phyloP scores from a whole-genome alignment of 2,113 vertebrate species.

The Chaetodon auriga region DNA sequence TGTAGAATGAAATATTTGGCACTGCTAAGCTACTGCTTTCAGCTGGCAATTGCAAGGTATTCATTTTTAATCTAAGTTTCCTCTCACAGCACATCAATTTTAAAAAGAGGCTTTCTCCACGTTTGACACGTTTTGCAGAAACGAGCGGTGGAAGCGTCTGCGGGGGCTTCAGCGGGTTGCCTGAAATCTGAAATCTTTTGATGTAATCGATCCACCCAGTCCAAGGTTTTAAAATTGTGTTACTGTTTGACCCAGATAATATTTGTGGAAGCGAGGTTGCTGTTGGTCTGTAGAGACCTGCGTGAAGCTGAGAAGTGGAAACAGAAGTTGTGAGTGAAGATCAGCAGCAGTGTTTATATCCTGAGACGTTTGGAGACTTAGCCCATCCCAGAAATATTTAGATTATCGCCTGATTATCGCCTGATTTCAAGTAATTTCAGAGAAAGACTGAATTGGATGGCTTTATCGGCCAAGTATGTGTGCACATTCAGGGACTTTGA shows the following conservation, averaged over 20 bases:
- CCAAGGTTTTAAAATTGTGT: not conserved
- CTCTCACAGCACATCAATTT: not conserved
- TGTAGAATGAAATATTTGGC: constrained; percentile 48
- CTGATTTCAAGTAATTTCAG: too few species aligned
- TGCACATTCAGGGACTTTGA: too few species aligned
- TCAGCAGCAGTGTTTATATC: too few species aligned
- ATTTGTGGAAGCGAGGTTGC: not conserved
- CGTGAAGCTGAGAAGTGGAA: not conserved
- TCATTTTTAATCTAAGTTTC: constrained; percentile 39
- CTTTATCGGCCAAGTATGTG: too few species aligned
- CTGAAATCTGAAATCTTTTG: not conserved
- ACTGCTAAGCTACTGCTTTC: constrained; percentile 26
- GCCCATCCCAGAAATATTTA: too few species aligned
- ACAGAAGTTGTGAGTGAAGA: not conserved
- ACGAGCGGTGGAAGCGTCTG: not conserved
- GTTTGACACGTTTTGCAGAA: not conserved
- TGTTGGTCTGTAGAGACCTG: not conserved
- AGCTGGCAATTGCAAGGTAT: constrained; percentile 21
- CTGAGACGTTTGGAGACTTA: too few species aligned
- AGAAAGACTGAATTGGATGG: too few species aligned
- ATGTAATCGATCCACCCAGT: not conserved
- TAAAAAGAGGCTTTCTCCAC: not conserved
- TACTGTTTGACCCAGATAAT: not conserved
- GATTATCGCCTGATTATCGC: too few species aligned
- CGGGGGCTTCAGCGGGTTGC: not conserved